These are phyloP conservation scores for Corbicula japonica DNA, from an alignment of 2,888 invertebrate species.

Conservation along the genomic window DNA sequence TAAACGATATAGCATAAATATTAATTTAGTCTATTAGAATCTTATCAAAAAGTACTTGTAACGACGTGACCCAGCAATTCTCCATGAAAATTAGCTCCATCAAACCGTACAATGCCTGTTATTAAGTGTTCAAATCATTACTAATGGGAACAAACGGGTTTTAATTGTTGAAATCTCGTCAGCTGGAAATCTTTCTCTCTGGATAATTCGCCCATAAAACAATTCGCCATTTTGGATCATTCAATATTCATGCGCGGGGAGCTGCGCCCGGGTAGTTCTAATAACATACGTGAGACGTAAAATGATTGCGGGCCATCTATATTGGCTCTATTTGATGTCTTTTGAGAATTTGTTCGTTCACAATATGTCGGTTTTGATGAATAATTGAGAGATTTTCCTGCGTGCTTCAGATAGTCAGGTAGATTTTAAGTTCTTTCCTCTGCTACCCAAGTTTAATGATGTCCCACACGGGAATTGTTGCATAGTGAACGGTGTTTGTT, in stretches of 20 bases:
- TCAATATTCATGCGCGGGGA: slow-evolving; percentile 67
- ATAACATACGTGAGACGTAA: slow-evolving; percentile 59
- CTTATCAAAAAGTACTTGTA: background rate
- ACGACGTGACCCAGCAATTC: background rate
- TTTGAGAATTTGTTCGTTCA: slow-evolving; percentile 59
- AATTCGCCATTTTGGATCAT: slow-evolving; percentile 66
- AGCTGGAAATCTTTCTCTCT: slow-evolving; percentile 49
- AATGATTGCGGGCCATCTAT: slow-evolving; percentile 57
- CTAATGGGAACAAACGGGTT: slow-evolving; percentile 31
- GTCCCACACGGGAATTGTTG: slow-evolving; percentile 46
- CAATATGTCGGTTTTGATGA: slow-evolving; percentile 66
- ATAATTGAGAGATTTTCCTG: slow-evolving; percentile 60
- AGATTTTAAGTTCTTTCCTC: slow-evolving; percentile 62
- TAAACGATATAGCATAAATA: background rate
- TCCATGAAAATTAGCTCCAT: slow-evolving; percentile 36
- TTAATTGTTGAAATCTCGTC: slow-evolving; percentile 53
- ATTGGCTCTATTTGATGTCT: slow-evolving; percentile 65
- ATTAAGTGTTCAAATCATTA: slow-evolving; percentile 36
- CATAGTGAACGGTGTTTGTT: slow-evolving; percentile 12
- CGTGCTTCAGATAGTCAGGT: slow-evolving; percentile 53
- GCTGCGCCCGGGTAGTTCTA: slow-evolving; percentile 63
- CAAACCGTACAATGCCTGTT: slow-evolving; percentile 16
- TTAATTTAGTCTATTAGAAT: too few relatives aligned
- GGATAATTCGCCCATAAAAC: slow-evolving; percentile 59
- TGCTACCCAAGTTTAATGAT: slow-evolving; percentile 49